Evolutionary conservation across 2,888 invertebrate species (phyloP), one percentile per base, ranked within the genome.

Genomic region (Phymatocera aterrima): DNA sequence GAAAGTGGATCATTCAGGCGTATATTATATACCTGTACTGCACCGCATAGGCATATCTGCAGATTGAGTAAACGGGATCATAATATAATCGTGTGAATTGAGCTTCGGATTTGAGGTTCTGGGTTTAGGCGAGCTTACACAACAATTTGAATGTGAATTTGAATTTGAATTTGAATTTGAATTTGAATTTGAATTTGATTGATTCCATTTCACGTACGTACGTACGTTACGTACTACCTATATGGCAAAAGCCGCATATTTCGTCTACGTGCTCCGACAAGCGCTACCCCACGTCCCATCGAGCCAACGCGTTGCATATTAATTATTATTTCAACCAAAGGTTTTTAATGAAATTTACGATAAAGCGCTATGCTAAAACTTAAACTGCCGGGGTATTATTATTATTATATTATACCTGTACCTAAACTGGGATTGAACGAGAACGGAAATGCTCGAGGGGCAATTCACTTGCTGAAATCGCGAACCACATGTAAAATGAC

Each of bases 121-220:
- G n/a, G 51, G n/a, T n/a, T 72, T 72, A 51, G 72, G 72, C 72
- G 51, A 43, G 72, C 72, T 72, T 72, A 72, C 48, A 72, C 51
- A 72, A 72, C 72, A 72, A 72, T 72, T 72, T 51, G 72, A 68
- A 68, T 68, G 15, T 54, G 54, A 54, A 18, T 54, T 6, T 54
- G 54, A 43, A 8, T 43, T 12, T 43, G 43, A 72, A 46, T 65
- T 61, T 70, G n/a, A 78, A 28, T 46, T 51, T 68, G 28, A 75
- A 48, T 60, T 18, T 77, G 65, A 74, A 86, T 85, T 84, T 82
- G 81, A 82, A 85, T 88, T 88, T 89, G 87, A 89, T 89, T 86
- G 88, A 88, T 89, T 87, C 83, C 81, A 81, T 83, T 83, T 83
- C 80, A 68, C 77, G 70, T 37, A 74, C 83, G 80, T 51, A 51